These are phyloP conservation scores for Stylophora pistillata DNA, from an alignment of 64 coral and sea anemone genomes.

Conservation along the genomic window DNA sequence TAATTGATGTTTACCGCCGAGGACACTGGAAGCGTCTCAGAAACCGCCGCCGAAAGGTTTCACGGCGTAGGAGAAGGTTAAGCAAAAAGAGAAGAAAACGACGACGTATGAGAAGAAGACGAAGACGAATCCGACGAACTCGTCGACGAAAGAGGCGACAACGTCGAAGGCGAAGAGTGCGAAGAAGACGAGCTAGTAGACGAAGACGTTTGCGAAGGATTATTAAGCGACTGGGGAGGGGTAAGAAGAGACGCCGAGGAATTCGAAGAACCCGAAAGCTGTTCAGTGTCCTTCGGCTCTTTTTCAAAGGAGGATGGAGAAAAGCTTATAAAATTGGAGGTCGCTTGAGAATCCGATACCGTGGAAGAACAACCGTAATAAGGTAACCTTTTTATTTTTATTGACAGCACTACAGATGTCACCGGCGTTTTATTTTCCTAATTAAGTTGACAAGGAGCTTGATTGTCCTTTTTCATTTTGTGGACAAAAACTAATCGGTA, in stretches of 20 bases:
- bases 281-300: neutral
- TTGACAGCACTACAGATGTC: too few relatives aligned
- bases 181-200: neutral
- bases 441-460: too few relatives aligned
- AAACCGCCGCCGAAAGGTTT: neutral
- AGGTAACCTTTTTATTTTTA: neutral
- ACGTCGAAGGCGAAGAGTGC: slow-evolving; percentile 13
- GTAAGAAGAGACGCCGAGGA: neutral
- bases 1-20: neutral
- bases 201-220: neutral
- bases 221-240: neutral
- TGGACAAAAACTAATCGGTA: too few relatives aligned
- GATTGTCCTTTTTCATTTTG: too few relatives aligned
- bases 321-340: neutral
- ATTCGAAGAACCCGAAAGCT: neutral
- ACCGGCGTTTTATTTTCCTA: too few relatives aligned
- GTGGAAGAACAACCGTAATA: neutral
- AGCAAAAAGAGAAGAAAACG: neutral
- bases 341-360: neutral
- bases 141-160: slow-evolving; percentile 13
- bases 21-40: neutral
- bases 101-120: neutral
- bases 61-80: neutral
- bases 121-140: neutral
- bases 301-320: neutral